phyloP scores from a whole-genome alignment of 1,140 invertebrate genomes.

The Bombus waltoni region DNA sequence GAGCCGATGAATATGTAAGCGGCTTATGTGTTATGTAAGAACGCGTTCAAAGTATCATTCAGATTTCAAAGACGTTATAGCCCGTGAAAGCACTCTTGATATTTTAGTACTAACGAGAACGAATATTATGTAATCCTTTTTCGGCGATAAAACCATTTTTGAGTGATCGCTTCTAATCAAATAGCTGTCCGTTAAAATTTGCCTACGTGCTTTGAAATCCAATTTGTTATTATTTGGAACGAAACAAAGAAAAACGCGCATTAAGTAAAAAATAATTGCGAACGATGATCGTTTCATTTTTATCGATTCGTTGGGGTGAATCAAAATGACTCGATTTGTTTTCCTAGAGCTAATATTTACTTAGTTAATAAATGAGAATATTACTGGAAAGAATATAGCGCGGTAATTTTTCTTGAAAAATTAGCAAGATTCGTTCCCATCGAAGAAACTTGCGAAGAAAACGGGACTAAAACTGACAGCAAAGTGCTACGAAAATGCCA shows the following conservation, averaged over 20 bases:
- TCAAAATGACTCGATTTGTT: no score
- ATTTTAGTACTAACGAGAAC: constrained; percentile 41
- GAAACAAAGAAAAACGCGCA: neutral
- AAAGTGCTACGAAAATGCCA: constrained; percentile 17
- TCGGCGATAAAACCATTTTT: neutral
- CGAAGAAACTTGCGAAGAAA: neutral
- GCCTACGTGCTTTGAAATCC: neutral
- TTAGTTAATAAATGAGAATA: neutral
- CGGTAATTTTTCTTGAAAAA: constrained; percentile 20
- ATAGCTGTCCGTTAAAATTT: neutral
- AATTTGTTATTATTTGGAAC: neutral
- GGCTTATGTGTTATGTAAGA: constrained; percentile 41
- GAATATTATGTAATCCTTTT: constrained; percentile 42
- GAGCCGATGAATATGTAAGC: constrained; percentile 53
- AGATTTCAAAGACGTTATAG: constrained; percentile 48
- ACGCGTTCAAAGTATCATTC: constrained; percentile 51
- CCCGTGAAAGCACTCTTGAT: constrained; percentile 40
- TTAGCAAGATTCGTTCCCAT: constrained; percentile 8
- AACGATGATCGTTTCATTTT: neutral
- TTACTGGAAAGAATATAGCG: neutral
- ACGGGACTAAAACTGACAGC: constrained; percentile 27
- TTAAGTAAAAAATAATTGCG: neutral
- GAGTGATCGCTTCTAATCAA: neutral
- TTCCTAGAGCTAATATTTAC: neutral
- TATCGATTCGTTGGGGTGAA: neutral